Evolutionary conservation across 2,113 vertebrate genomes (phyloP), one percentile per base, ranked within the genome.

Genomic region (Mustela lutreola): DNA sequence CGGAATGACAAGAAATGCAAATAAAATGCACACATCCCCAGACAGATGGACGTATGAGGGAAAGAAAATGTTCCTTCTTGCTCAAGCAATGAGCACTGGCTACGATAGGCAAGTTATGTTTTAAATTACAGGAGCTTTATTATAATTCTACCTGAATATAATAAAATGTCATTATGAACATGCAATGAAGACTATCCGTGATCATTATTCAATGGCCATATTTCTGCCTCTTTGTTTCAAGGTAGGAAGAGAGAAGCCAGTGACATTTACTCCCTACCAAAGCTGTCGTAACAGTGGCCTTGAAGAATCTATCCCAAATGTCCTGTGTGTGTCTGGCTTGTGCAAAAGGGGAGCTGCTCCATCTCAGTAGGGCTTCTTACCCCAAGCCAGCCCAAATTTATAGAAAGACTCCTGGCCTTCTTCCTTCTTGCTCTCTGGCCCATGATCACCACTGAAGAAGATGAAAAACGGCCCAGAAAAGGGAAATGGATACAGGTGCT

Each of bases 161-260:
- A 79, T 19, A 31, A 48, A 81, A 87, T n/a, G 31, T 65, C 36
- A n/a, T 67, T 39, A 36, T 42, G 83, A 94, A 71, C 39, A 88
- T 4, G n/a, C 45, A 83, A 26, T 53, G 36, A 83, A 14, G 53
- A 62, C 28, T 19, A 39, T 28, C 63, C 56, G 48, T 53, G 42
- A 70, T 79, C 18, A 48, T 39, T 71, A 73, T 48, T 80, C 28
- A 19, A 28, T 62, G 39, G 53, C 63, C 22, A 28, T 45, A 75
- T 63, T 83, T 78, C 73, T 56, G 45, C 63, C 79, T 85, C 56
- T 81, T 56, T 53, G n/a, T 75, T 91, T 91, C 78, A 85, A 86
- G 70, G 71, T 53, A 93, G 50, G 42, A 88, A 95, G 16, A 91
- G 18, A 91, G 42, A 75, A 48, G 56, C n/a, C 85, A 53, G 76